Evolutionary conservation across 2,797 vertebrate species (phyloP).

Genomic region (Brotogeris chrysoptera): DNA sequence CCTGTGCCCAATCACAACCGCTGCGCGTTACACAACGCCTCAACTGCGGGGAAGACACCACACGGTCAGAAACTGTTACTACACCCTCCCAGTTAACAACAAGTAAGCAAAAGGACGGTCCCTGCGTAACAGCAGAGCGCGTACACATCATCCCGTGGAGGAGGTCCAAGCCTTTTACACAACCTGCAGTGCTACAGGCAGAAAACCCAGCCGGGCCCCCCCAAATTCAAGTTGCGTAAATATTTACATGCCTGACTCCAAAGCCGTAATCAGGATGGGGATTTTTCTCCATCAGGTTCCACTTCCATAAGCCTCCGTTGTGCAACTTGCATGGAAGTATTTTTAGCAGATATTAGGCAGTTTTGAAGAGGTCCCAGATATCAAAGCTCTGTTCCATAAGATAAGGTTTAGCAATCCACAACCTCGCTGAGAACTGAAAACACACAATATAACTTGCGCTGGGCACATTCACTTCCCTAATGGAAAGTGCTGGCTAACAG

Average conservation of each 20-base stretch:
- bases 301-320: not conserved
- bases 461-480: not conserved
- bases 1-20: slow-evolving; percentile 25
- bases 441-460: accelerated
- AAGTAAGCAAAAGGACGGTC: not conserved
- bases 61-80: slow-evolving; percentile 43
- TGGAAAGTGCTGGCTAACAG: not conserved
- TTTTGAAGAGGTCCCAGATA: not conserved
- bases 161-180: not conserved
- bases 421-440: not conserved
- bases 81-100: not conserved
- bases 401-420: not conserved
- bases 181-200: too few species aligned
- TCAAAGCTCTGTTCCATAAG: not conserved
- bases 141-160: not conserved
- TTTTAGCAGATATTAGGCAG: not conserved
- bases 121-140: not conserved
- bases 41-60: slow-evolving; percentile 15
- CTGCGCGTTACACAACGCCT: slow-evolving; percentile 48
- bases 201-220: not conserved
- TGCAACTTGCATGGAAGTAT: not conserved
- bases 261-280: not conserved
- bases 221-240: not conserved
- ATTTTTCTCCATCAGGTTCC: not conserved
- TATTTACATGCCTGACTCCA: not conserved